Evolutionary conservation across 2,888 invertebrate species (phyloP).

Genomic region (Acrobasis repandana): DNA sequence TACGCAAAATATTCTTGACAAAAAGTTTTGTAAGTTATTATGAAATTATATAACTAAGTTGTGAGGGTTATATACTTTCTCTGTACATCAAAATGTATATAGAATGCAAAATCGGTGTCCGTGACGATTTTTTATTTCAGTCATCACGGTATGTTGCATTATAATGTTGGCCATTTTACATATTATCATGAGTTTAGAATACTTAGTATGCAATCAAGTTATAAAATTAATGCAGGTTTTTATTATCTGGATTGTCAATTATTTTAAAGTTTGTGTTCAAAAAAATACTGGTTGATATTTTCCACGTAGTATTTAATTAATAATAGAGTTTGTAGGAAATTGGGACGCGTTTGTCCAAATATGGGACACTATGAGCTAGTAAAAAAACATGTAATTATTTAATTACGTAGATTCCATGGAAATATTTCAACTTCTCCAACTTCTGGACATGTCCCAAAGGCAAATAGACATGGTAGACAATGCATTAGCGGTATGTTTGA

Average conservation of each 20-base stretch:
- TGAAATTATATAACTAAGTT: constrained; percentile 56
- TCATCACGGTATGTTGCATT: constrained; percentile 44
- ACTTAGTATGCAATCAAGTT: constrained; percentile 1
- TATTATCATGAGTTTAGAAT: constrained; percentile 7
- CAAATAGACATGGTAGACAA: no score
- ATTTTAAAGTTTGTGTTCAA: no score
- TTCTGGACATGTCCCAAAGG: no score
- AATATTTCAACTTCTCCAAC: no score
- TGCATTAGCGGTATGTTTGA: no score
- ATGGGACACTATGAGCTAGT: no score
- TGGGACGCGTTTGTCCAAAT: no score
- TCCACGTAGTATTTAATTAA: no score
- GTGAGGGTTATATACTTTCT: constrained; percentile 61
- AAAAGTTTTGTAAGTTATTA: constrained; percentile 24
- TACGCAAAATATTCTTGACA: background rate
- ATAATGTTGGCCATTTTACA: constrained; percentile 21
- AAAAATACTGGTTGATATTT: no score
- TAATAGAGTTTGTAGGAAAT: no score
- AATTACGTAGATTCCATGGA: no score
- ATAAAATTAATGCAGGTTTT: background rate
- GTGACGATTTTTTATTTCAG: constrained; percentile 63
- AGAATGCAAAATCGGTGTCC: constrained; percentile 59
- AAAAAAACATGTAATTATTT: no score
- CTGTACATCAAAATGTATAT: constrained; percentile 58
- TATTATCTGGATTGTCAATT: background rate